Evolutionary conservation across 2,797 vertebrate species (phyloP).

Genomic region (Enteromius anoplus): DNA sequence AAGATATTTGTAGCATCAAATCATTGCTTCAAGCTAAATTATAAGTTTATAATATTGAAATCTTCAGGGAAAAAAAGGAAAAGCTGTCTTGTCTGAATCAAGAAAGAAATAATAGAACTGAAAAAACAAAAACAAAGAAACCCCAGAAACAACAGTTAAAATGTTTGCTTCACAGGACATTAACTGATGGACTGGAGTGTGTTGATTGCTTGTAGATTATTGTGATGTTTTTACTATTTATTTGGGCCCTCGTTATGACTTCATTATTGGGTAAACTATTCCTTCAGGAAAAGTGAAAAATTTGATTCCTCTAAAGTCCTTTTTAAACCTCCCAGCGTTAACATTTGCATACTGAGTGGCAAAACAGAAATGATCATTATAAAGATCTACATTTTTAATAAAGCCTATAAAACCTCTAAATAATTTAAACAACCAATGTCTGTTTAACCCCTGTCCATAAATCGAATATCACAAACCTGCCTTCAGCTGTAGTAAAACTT

Average conservation of each 20-base stretch:
- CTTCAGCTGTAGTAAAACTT: conserved; percentile 12
- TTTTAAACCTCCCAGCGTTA: conserved; percentile 20
- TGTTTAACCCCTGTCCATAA: conserved; percentile 8
- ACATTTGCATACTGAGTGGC: neutral
- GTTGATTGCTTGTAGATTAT: neutral
- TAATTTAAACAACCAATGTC: conserved; percentile 17
- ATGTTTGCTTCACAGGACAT: neutral
- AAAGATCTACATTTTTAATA: conserved; percentile 7
- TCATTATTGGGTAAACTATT: neutral
- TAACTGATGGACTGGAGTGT: neutral
- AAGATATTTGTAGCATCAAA: no score
- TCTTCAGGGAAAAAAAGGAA: neutral
- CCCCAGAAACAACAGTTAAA: neutral
- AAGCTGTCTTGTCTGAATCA: neutral
- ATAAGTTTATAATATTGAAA: neutral
- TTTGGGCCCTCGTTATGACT: neutral
- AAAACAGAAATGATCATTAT: neutral
- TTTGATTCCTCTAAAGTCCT: neutral
- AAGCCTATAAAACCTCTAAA: conserved; percentile 9
- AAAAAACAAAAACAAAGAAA: neutral
- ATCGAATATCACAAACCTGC: neutral
- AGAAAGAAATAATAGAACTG: neutral
- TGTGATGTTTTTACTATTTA: neutral
- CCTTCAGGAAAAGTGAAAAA: neutral
- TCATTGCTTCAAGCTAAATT: no score